These are phyloP conservation scores for Aethina tumida DNA, from an alignment of 1,140 invertebrate species.

Conservation along the genomic window DNA sequence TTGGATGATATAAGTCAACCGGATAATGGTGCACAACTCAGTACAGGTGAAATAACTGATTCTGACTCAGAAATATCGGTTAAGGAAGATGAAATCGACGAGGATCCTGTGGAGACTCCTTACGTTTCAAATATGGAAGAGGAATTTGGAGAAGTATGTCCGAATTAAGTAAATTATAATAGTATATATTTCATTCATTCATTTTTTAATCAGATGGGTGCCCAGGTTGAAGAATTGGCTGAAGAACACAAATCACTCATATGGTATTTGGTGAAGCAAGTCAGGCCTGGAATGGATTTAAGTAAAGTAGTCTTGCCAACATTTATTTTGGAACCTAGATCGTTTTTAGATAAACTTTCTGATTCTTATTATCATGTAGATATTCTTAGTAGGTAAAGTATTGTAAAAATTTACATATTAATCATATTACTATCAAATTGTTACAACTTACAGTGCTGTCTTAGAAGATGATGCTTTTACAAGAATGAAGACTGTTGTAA, in stretches of 20 bases:
- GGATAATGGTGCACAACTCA: slow-evolving; percentile 31
- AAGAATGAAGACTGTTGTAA: slow-evolving; percentile 79
- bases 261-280: slow-evolving; percentile 90
- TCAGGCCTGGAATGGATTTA: slow-evolving; percentile 92
- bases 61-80: slow-evolving; percentile 43
- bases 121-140: slow-evolving; percentile 55
- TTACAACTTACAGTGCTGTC: slow-evolving; percentile 64
- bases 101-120: slow-evolving; percentile 46
- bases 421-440: too few species aligned
- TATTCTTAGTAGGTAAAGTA: slow-evolving; percentile 76
- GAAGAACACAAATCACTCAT: slow-evolving; percentile 93
- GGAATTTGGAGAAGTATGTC: slow-evolving; percentile 55
- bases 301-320: slow-evolving; percentile 89
- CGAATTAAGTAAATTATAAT: slow-evolving; percentile 7
- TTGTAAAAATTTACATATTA: slow-evolving; percentile 28
- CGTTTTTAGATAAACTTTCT: slow-evolving; percentile 85
- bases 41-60: slow-evolving; percentile 40
- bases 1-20: slow-evolving; percentile 30
- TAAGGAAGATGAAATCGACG: slow-evolving; percentile 41
- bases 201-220: slow-evolving; percentile 54
- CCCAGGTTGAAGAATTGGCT: slow-evolving; percentile 82
- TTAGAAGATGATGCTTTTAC: slow-evolving; percentile 78
- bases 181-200: not conserved
- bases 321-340: slow-evolving; percentile 82
- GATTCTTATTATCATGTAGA: slow-evolving; percentile 94